Evolutionary conservation across 2,888 invertebrate genomes (phyloP).

Genomic region (Alentia gelatinosa): DNA sequence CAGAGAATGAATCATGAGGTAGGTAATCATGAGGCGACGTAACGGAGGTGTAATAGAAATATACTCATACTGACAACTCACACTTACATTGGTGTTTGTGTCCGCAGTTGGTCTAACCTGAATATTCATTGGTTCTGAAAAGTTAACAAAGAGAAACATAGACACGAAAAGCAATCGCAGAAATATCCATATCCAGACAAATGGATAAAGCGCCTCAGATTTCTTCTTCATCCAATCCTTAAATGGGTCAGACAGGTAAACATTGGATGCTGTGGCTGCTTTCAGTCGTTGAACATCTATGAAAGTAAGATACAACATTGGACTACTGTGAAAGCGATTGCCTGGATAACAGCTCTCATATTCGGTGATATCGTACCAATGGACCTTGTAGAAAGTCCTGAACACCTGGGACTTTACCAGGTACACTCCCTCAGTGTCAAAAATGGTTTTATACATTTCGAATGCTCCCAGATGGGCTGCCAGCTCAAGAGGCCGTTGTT

Average conservation of each 20-base stretch:
- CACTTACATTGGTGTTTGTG: background rate
- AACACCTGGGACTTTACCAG: constrained; percentile 9
- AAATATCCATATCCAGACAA: background rate
- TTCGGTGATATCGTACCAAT: constrained; percentile 56
- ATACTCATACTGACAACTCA: background rate
- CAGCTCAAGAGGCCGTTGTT: constrained; percentile 56
- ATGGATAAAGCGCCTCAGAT: background rate
- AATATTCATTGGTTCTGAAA: background rate
- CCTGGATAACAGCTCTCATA: constrained; percentile 30
- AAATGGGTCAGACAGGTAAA: constrained; percentile 6
- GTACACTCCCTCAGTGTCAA: constrained; percentile 53
- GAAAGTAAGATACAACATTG: constrained; percentile 16
- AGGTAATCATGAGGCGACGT: background rate
- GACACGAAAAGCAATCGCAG: background rate
- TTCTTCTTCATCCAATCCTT: background rate
- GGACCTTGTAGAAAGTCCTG: background rate
- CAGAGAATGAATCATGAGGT: background rate
- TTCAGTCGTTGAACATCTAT: background rate
- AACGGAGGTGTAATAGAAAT: background rate
- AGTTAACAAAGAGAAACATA: background rate
- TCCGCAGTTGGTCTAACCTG: background rate
- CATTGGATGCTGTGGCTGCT: background rate
- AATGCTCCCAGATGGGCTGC: constrained; percentile 34
- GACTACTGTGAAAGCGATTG: constrained; percentile 38
- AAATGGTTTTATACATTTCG: constrained; percentile 36